Percentiles rank a stretch among this genome's conserved stretches.
phyloP scores from a whole-genome alignment of 2,797 vertebrate species.

The Anguilla obscura region DNA sequence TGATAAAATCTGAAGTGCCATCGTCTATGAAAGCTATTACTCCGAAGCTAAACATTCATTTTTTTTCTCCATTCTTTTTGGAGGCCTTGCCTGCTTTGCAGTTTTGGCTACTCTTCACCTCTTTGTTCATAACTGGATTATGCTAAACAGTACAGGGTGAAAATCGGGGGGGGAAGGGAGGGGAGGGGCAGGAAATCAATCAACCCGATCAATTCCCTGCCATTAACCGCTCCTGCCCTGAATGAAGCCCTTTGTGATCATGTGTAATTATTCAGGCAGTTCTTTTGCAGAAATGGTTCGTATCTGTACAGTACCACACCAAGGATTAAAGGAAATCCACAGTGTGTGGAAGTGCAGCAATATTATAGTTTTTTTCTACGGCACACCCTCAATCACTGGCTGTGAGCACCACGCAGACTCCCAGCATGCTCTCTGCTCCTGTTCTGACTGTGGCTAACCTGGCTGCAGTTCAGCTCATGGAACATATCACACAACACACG shows the following conservation, averaged over 20 bases:
- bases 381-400: not conserved
- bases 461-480: not conserved
- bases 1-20: not conserved
- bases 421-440: not conserved
- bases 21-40: not conserved
- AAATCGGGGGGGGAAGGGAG: constrained; percentile 15
- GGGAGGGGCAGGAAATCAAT: constrained; percentile 52
- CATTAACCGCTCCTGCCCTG: constrained; percentile 63
- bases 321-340: not conserved
- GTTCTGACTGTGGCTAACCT: not conserved
- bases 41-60: not conserved
- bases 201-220: constrained; percentile 60
- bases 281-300: not conserved
- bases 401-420: not conserved
- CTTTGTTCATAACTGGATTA: constrained; percentile 45
- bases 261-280: constrained; percentile 56
- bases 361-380: not conserved
- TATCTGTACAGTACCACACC: not conserved
- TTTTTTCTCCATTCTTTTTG: not conserved
- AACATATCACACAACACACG: not conserved
- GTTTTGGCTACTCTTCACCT: constrained; percentile 10
- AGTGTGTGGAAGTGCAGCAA: not conserved
- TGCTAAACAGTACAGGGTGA: constrained; percentile 26
- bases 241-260: constrained; percentile 55
- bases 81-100: not conserved